These are phyloP conservation scores for Pseudeuparius sepicola DNA, from an alignment of 2,888 invertebrate genomes.

Conservation along the genomic window DNA sequence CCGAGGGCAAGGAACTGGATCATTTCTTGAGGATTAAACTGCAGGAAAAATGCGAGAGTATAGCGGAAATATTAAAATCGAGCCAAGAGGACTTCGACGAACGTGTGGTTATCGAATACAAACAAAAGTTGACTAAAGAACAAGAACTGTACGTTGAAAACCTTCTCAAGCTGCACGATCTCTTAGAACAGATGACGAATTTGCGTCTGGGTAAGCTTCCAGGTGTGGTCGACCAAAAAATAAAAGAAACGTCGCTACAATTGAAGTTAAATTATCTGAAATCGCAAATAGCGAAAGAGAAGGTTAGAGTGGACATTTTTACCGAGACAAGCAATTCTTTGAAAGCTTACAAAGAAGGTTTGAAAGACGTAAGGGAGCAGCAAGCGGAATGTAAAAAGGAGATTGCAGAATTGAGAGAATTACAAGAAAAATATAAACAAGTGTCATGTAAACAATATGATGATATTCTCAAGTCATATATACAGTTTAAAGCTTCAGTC, in stretches of 20 bases:
- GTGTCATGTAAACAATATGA: conserved; percentile 39
- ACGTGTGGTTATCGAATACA: no score
- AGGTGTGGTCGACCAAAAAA: conserved; percentile 32
- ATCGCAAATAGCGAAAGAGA: conserved; percentile 29
- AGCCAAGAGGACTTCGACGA: no score
- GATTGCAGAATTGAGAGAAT: conserved; percentile 33
- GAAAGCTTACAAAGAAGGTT: conserved; percentile 37
- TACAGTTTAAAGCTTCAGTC: conserved; percentile 34
- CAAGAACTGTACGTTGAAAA: conserved; percentile 34
- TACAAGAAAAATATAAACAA: conserved; percentile 37
- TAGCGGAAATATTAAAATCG: no score
- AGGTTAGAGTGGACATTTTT: conserved; percentile 35
- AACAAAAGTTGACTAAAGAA: conserved; percentile 34
- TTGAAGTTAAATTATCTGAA: conserved; percentile 34
- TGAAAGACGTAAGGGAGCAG: conserved; percentile 35
- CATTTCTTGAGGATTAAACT: conserved; percentile 23
- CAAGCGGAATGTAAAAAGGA: conserved; percentile 33
- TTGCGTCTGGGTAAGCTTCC: conserved; percentile 33
- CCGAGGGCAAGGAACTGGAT: conserved; percentile 30
- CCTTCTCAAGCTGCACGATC: conserved; percentile 28
- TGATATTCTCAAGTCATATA: conserved; percentile 37
- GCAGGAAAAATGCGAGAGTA: conserved; percentile 28
- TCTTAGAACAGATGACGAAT: conserved; percentile 34
- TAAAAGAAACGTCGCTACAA: conserved; percentile 33
- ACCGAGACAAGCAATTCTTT: conserved; percentile 37